Base-by-base conservation (phyloP, 2,888 invertebrate genomes). In the Bursaphelenchus okinawaensis region DNA sequence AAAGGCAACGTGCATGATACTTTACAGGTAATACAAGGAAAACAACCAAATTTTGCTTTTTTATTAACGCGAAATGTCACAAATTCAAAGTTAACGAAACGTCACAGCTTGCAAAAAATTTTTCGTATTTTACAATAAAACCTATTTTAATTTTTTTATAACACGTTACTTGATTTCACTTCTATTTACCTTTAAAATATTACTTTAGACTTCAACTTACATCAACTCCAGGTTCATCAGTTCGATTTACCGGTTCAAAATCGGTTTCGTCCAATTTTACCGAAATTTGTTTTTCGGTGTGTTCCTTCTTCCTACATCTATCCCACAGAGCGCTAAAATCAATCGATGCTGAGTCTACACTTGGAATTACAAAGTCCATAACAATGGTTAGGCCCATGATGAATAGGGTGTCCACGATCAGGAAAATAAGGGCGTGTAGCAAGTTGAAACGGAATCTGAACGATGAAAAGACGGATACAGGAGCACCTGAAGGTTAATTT, bases 301-400 rank as follows among this genome's bases (percentile, higher is more conserved):
- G 2, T 40, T 40, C 40, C 40, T 40, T 40, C 6, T n/a, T 40
- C 6, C 40, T 40, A 2, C 12, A n/a, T n/a, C 1, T 4, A 16
- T 40, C 16, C 40, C 40, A 40, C 3, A 1, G n/a, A 40, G 12
- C n/a, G 12, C 3, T n/a, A 40, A 40, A 40, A 12, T 12, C n/a
- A n/a, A n/a, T n/a, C n/a, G n/a, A n/a, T n/a, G n/a, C n/a, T n/a
- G n/a, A n/a, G n/a, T n/a, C n/a, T 16, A 40, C 40, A 6, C n/a
- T 40, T 3, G 12, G 16, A 12, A 40, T 12, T 16, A 16, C 87
- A 72, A 90, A 90, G 83, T 93, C 92, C 26, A 92, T 84, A 81
- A 93, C 93, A 69, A 92, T 84, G 0, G 92, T 89, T 40, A 92
- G 83, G 1, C 89, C 66, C 82, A 90, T 20, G 4, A 55, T 19